These are phyloP conservation scores for Eurois occulta DNA, from an alignment of 2,888 invertebrate species.

Conservation along the genomic window DNA sequence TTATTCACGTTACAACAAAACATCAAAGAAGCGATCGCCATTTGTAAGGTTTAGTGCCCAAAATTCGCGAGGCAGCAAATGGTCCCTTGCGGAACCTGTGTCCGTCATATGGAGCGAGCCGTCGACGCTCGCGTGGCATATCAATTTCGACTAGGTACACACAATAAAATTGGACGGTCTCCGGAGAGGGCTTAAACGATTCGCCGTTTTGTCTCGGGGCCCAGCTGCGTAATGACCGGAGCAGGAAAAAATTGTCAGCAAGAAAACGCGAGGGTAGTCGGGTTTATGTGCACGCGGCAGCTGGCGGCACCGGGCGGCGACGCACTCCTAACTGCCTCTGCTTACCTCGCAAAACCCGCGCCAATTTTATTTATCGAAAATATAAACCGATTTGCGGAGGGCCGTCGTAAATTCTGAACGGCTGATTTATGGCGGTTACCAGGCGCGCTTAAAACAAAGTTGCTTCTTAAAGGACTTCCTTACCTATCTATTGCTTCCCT, in stretches of 20 bases:
- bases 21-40: conserved; percentile 64
- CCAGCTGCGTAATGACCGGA: conserved; percentile 90
- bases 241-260: conserved; percentile 91
- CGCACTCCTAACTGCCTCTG: conserved; percentile 89
- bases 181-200: conserved; percentile 90
- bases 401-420: conserved; percentile 88
- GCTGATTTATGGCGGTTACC: conserved; percentile 89
- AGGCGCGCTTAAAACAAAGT: conserved; percentile 87
- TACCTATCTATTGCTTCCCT: conserved; percentile 74
- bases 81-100: conserved; percentile 72
- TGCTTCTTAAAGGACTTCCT: conserved; percentile 85
- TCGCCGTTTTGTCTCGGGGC: conserved; percentile 90
- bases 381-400: conserved; percentile 90
- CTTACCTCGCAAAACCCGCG: conserved; percentile 90
- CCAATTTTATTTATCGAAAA: conserved; percentile 91
- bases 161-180: conserved; percentile 90
- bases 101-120: conserved; percentile 80
- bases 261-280: conserved; percentile 90
- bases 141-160: conserved; percentile 90
- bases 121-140: conserved; percentile 86
- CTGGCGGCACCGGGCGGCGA: conserved; percentile 83
- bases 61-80: conserved; percentile 78
- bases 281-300: conserved; percentile 89
- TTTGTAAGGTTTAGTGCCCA: conserved; percentile 67
- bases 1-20: conserved; percentile 60